Evolutionary conservation across 2,888 invertebrate species (phyloP).

Genomic region (Monochamus alternatus): DNA sequence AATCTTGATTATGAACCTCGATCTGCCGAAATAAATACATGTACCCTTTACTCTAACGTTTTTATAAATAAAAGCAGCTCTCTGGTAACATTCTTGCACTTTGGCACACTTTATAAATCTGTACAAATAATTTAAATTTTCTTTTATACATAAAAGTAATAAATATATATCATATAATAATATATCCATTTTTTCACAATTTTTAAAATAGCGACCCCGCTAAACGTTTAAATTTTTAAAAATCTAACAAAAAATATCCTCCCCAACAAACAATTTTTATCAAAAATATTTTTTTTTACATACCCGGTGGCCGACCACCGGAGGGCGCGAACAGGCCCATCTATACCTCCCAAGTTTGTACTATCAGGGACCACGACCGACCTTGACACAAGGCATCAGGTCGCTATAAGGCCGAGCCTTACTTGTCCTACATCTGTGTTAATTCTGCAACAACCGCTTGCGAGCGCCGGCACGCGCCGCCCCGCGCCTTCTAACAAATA

Average conservation of each 20-base stretch:
- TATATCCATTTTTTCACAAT: constrained; percentile 72
- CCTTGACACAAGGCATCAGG: constrained; percentile 68
- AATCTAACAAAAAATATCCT: constrained; percentile 74
- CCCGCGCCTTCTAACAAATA: constrained; percentile 59
- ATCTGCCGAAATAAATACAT: constrained; percentile 68
- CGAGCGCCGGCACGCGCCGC: constrained; percentile 55
- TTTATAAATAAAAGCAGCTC: constrained; percentile 68
- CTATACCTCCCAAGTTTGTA: constrained; percentile 72
- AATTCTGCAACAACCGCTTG: constrained; percentile 66
- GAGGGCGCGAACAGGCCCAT: constrained; percentile 54
- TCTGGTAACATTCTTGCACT: constrained; percentile 72
- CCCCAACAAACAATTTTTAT: constrained; percentile 77
- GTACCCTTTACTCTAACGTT: constrained; percentile 68
- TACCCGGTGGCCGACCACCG: constrained; percentile 51
- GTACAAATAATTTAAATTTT: constrained; percentile 72
- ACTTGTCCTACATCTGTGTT: constrained; percentile 56
- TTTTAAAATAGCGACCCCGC: constrained; percentile 70
- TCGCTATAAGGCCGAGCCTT: constrained; percentile 62
- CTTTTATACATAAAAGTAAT: constrained; percentile 70
- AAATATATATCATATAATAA: constrained; percentile 70
- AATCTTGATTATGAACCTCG: constrained; percentile 35
- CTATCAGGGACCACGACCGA: constrained; percentile 68
- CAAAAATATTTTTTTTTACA: constrained; percentile 78
- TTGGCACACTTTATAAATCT: constrained; percentile 72
- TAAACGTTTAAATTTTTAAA: constrained; percentile 68